These are phyloP conservation scores for Chloroclysta siterata DNA, from an alignment of 2,888 invertebrate genomes.

Conservation along the genomic window DNA sequence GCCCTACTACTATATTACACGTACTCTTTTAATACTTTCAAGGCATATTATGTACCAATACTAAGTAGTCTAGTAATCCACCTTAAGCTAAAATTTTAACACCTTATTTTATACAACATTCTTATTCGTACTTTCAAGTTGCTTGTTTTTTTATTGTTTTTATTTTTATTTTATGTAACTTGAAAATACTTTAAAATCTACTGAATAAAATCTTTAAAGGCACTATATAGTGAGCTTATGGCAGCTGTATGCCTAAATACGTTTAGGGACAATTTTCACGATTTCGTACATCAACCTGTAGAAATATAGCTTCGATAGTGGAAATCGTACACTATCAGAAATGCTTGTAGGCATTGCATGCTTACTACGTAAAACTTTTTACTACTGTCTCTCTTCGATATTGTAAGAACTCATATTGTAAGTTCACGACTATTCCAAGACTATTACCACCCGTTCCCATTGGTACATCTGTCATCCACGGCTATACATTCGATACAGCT, in stretches of 20 bases:
- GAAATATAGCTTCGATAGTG: constrained; percentile 44
- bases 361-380: constrained; percentile 16
- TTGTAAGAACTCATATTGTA: neutral
- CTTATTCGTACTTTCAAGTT: constrained; percentile 44
- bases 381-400: neutral
- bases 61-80: constrained; percentile 59
- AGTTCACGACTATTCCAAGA: constrained; percentile 1
- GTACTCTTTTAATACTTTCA: constrained; percentile 81
- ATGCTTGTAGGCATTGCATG: constrained; percentile 69
- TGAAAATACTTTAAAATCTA: constrained; percentile 28
- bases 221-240: constrained; percentile 75
- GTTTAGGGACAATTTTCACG: constrained; percentile 57
- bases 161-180: constrained; percentile 25
- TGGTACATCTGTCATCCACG: neutral
- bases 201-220: constrained; percentile 64
- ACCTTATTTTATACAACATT: constrained; percentile 57
- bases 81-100: constrained; percentile 70
- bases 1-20: constrained; percentile 74
- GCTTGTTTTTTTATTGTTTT: constrained; percentile 31
- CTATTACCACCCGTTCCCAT: constrained; percentile 1
- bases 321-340: constrained; percentile 58
- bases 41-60: constrained; percentile 72
- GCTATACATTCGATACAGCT: neutral
- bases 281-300: constrained; percentile 57
- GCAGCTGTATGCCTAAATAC: constrained; percentile 70